Conservation (phyloP, 2,113 vertebrate genomes). For the Henicopernis longicauda region DNA sequence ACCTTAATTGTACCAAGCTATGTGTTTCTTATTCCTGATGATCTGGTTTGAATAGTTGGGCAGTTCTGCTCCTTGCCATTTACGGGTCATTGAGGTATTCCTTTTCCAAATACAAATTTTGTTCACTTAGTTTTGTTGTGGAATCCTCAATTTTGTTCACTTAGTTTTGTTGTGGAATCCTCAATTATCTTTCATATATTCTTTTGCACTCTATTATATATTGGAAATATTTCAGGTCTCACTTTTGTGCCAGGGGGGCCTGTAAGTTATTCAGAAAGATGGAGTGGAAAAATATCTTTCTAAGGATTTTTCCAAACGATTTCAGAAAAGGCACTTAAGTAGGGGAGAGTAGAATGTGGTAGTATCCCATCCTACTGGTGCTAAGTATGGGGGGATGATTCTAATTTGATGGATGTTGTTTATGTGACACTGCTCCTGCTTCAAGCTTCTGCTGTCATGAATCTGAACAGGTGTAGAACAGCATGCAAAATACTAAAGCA, state of each 20-base stretch:
- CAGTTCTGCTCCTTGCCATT: not conserved
- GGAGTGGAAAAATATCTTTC: not conserved
- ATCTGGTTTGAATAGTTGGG: not conserved
- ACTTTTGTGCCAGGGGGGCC: rapidly evolving
- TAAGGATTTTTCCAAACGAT: not conserved
- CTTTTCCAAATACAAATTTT: not conserved
- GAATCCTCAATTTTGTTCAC: not conserved
- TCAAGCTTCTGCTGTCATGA: not conserved
- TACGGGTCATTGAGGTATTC: not conserved
- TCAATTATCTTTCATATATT: not conserved
- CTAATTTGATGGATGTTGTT: not conserved
- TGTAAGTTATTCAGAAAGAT: not conserved
- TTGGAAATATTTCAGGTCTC: not conserved
- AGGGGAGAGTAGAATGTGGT: not conserved
- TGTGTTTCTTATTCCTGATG: not conserved
- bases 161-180: not conserved
- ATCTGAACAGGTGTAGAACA: not conserved
- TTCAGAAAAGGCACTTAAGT: not conserved
- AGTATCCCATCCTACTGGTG: not conserved
- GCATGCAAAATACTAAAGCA: not conserved
- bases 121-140: not conserved
- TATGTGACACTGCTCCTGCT: not conserved
- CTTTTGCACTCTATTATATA: not conserved
- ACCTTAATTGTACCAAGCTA: not conserved
- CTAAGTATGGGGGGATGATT: not conserved